Percentiles rank a stretch among this genome's conserved stretches.
Conservation (phyloP, 2,888 invertebrate species). For the Troglohyphantes excavatus region DNA sequence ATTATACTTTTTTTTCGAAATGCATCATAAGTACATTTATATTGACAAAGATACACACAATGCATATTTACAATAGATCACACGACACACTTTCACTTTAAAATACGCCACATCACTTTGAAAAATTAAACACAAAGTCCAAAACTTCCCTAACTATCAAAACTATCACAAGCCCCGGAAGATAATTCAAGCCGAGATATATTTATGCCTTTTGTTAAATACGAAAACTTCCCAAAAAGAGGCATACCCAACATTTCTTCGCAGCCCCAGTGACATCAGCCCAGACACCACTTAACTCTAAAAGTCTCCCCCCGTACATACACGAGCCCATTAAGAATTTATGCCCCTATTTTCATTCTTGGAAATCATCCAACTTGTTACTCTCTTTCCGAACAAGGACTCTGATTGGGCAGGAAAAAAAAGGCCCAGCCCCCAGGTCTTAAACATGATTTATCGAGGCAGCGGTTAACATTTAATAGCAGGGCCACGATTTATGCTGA, state of each 20-base stretch:
- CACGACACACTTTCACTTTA: not conserved
- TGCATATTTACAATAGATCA: too few relatives aligned
- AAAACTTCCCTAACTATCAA: not conserved
- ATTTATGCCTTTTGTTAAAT: not conserved
- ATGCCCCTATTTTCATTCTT: conserved; percentile 7
- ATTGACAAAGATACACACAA: too few relatives aligned
- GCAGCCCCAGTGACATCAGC: not conserved
- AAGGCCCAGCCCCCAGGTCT: conserved; percentile 32
- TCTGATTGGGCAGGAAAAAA: conserved; percentile 39
- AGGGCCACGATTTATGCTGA: conserved; percentile 61
- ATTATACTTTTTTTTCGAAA: too few relatives aligned
- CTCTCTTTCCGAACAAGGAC: conserved; percentile 14
- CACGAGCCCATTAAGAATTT: conserved; percentile 17
- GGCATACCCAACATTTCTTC: not conserved
- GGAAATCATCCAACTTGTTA: conserved; percentile 66
- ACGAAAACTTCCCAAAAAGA: not conserved
- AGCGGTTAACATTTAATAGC: conserved; percentile 65
- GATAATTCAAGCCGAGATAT: not conserved
- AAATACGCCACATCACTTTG: too few relatives aligned
- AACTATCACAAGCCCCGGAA: not conserved
- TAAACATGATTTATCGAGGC: conserved; percentile 62
- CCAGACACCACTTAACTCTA: conserved; percentile 11
- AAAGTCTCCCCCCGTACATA: not conserved
- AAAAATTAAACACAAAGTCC: too few relatives aligned
- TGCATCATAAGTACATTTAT: too few relatives aligned